phyloP scores from a whole-genome alignment of 2,113 vertebrate species.

The Castor canadensis region DNA sequence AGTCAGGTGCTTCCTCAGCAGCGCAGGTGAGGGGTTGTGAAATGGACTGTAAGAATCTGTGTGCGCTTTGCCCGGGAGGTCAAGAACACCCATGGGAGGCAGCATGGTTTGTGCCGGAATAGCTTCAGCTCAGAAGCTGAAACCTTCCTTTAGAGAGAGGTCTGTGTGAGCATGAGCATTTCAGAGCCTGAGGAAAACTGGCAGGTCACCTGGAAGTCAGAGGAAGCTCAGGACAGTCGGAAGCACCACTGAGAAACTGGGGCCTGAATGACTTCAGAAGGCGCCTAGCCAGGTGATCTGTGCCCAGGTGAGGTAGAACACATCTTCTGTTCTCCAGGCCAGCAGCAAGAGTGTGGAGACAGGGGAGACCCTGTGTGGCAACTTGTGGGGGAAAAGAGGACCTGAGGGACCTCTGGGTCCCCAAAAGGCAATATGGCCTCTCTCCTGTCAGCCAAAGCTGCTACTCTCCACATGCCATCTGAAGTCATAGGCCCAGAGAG shows the following conservation, averaged over 20 bases:
- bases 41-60: neutral
- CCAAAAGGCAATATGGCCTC: neutral
- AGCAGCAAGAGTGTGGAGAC: neutral
- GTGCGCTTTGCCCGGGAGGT: neutral
- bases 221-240: neutral
- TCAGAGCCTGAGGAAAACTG: rapidly evolving
- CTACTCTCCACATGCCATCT: rapidly evolving
- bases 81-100: neutral
- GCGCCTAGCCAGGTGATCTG: neutral
- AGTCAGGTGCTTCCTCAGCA: too few species aligned
- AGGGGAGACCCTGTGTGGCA: too few species aligned
- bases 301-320: neutral
- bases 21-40: neutral
- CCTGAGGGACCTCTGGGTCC: neutral
- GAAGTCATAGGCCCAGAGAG: neutral
- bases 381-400: neutral
- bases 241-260: neutral
- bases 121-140: neutral
- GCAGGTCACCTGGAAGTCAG: neutral
- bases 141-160: rapidly evolving
- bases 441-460: rapidly evolving
- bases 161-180: rapidly evolving
- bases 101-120: rapidly evolving
- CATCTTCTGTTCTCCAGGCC: rapidly evolving
- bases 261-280: neutral